These are phyloP conservation scores for Cranoglanis bouderius DNA, from an alignment of 2,113 vertebrate genomes.

Conservation along the genomic window DNA sequence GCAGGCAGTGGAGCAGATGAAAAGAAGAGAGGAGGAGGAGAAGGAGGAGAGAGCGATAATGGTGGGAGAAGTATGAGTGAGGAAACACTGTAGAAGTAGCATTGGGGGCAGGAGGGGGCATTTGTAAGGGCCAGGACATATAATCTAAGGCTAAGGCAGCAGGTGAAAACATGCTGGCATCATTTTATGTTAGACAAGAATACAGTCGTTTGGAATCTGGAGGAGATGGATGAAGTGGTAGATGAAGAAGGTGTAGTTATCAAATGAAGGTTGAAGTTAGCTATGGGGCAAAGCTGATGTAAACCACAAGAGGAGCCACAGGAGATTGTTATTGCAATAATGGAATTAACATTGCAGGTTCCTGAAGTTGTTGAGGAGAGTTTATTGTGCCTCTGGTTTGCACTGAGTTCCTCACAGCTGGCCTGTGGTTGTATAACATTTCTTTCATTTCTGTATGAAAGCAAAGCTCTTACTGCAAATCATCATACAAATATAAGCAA, in stretches of 20 bases:
- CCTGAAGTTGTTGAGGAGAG: not conserved
- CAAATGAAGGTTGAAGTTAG: slow-evolving; percentile 13
- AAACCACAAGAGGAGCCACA: not conserved
- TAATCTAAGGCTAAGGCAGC: slow-evolving; percentile 15
- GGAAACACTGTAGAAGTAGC: slow-evolving; percentile 21
- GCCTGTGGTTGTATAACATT: not conserved
- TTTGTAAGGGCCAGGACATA: slow-evolving; percentile 11
- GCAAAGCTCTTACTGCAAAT: not conserved
- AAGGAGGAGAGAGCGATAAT: slow-evolving; percentile 10
- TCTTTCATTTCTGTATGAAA: not conserved
- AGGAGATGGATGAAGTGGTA: not conserved
- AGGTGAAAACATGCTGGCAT: slow-evolving; percentile 6
- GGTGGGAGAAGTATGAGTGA: slow-evolving; percentile 11
- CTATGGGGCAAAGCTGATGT: not conserved
- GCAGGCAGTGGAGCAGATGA: slow-evolving; percentile 36
- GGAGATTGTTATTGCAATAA: not conserved
- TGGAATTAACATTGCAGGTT: slow-evolving; percentile 12
- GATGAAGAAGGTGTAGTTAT: slow-evolving; percentile 1
- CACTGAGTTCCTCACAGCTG: not conserved
- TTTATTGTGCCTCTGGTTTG: slow-evolving; percentile 2
- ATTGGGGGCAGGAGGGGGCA: not conserved
- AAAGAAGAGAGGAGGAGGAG: slow-evolving; percentile 33
- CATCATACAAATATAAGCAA: not conserved
- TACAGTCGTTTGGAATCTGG: not conserved
- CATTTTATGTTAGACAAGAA: slow-evolving; percentile 10